Conservation (phyloP, 2,888 invertebrate genomes). For the Neoaliturus tenellus region DNA sequence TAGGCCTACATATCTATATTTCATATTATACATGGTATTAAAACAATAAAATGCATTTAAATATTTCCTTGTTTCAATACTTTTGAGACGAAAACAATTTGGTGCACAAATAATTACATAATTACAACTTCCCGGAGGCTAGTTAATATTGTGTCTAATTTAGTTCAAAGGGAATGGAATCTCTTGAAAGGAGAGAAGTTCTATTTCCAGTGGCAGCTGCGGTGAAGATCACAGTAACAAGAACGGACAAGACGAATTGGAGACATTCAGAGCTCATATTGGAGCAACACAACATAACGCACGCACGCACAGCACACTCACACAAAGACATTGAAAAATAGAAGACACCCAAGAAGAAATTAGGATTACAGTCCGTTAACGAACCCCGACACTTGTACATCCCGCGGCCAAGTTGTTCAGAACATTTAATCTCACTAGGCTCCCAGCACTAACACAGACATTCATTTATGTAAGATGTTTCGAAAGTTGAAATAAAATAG, state of each 20-base stretch:
- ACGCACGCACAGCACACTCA: neutral
- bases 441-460: no score
- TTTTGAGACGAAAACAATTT: no score
- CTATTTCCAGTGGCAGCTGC: constrained; percentile 27
- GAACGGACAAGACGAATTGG: constrained; percentile 40
- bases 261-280: constrained; percentile 31
- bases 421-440: no score
- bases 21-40: no score
- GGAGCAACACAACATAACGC: constrained; percentile 7
- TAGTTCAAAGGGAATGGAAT: constrained; percentile 33
- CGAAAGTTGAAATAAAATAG: no score
- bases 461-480: no score
- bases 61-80: no score
- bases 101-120: no score
- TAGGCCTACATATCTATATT: no score
- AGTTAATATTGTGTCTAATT: constrained; percentile 2
- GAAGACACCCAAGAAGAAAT: neutral
- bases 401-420: neutral
- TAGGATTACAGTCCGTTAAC: neutral
- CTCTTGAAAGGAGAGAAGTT: constrained; percentile 31
- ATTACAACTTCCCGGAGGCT: neutral
- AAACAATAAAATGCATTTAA: no score
- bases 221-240: constrained; percentile 21
- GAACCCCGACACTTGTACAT: neutral
- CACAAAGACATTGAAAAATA: neutral